These are phyloP conservation scores for Gnathonemus longibarbis DNA, from an alignment of 2,113 vertebrate genomes.

Conservation along the genomic window DNA sequence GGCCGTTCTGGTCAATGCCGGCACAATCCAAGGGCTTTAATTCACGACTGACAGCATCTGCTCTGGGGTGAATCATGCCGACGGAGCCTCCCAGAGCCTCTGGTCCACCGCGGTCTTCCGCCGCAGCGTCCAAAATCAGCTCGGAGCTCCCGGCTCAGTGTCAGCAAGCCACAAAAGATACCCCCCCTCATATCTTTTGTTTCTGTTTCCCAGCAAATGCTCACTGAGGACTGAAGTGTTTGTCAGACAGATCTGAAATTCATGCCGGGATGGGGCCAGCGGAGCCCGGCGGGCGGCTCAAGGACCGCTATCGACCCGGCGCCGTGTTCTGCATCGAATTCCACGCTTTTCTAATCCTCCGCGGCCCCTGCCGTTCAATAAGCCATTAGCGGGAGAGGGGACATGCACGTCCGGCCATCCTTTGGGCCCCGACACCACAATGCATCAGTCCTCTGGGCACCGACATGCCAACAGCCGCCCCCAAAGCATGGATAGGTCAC, in stretches of 20 bases:
- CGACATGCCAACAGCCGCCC: not conserved
- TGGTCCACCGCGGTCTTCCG: not conserved
- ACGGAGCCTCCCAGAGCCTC: not conserved
- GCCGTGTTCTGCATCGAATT: slow-evolving; percentile 51
- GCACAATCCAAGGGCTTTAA: not conserved
- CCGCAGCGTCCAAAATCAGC: not conserved
- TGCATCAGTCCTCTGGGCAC: slow-evolving; percentile 45
- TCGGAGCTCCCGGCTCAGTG: not conserved
- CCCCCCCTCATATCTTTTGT: slow-evolving; percentile 20
- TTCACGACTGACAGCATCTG: not conserved
- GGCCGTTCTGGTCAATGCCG: not conserved
- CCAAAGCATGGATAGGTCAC: not conserved
- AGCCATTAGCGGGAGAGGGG: slow-evolving; percentile 60
- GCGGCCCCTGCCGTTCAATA: slow-evolving; percentile 55
- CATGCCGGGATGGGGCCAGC: slow-evolving; percentile 26
- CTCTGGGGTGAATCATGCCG: not conserved
- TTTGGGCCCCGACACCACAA: slow-evolving; percentile 41
- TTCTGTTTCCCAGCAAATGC: slow-evolving; percentile 47
- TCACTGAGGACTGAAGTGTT: slow-evolving; percentile 56
- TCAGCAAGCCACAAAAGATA: not conserved
- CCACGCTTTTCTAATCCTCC: slow-evolving; percentile 54
- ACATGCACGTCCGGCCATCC: slow-evolving; percentile 53
- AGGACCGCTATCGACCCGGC: slow-evolving; percentile 38
- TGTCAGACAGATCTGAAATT: slow-evolving; percentile 45
- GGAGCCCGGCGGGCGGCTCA: not conserved